Evolutionary conservation across 2,888 invertebrate species (phyloP).

Genomic region (Pristionchus maxplancki): DNA sequence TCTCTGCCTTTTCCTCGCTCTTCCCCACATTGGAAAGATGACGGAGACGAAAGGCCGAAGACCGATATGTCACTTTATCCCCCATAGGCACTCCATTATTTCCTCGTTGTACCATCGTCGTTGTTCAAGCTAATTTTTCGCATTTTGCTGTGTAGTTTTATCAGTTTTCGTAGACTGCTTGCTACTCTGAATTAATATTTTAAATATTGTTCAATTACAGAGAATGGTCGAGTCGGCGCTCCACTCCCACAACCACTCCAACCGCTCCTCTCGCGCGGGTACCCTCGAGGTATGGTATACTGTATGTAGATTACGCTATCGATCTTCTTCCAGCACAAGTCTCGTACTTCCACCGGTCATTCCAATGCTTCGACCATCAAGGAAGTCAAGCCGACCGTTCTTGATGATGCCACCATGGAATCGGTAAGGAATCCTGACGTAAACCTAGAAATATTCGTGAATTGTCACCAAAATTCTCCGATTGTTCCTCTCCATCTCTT

Average conservation of each 20-base stretch:
- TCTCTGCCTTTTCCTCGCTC: not conserved
- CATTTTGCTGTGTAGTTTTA: too few species aligned
- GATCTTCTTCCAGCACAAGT: not conserved
- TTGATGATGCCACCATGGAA: conserved; percentile 17
- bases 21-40: conserved; percentile 6
- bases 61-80: conserved; percentile 12
- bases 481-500: not conserved
- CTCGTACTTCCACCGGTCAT: not conserved
- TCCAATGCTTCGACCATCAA: conserved; percentile 47
- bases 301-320: not conserved
- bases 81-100: not conserved
- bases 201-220: not conserved
- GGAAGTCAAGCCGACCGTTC: not conserved
- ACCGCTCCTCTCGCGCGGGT: not conserved
- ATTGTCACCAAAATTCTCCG: not conserved
- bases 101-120: not conserved
- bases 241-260: conserved; percentile 21
- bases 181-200: too few species aligned
- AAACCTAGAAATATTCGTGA: not conserved
- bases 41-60: conserved; percentile 40
- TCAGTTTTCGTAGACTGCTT: too few species aligned
- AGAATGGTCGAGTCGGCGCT: conserved; percentile 48
- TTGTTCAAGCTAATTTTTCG: not conserved
- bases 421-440: not conserved
- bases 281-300: conserved; percentile 26